phyloP scores from a whole-genome alignment of 2,113 vertebrate species.

The Stigmatopora nigra region DNA sequence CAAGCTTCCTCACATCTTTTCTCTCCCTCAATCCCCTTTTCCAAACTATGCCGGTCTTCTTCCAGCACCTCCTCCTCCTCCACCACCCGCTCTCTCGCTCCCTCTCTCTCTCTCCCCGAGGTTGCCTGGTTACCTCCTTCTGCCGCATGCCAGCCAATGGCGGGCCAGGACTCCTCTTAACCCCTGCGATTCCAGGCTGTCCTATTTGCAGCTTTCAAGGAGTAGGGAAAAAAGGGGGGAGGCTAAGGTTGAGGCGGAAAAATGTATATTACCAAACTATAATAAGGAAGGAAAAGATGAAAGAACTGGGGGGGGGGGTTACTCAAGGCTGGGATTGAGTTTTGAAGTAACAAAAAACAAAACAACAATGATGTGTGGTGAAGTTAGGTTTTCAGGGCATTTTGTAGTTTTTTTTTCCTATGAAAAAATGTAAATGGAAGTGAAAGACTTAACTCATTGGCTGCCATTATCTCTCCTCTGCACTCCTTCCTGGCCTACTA shows the following conservation, averaged over 20 bases:
- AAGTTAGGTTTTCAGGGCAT: not conserved
- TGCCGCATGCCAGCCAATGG: conserved; percentile 72
- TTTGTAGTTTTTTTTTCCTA: not conserved
- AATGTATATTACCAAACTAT: conserved; percentile 34
- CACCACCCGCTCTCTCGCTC: conserved; percentile 29
- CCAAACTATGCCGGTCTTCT: conserved; percentile 63
- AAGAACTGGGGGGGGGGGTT: conserved; percentile 16
- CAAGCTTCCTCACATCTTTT: conserved; percentile 67
- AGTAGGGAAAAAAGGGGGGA: conserved; percentile 26
- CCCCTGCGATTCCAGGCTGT: conserved; percentile 65
- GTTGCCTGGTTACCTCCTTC: conserved; percentile 80
- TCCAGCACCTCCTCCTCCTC: conserved; percentile 57
- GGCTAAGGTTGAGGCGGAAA: not conserved
- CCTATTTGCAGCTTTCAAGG: conserved; percentile 70
- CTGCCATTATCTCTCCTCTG: not conserved
- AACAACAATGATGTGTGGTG: conserved; percentile 6
- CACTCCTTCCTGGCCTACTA: not conserved
- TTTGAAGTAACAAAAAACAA: conserved; percentile 13
- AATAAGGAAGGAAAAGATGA: conserved; percentile 34
- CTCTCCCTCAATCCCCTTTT: conserved; percentile 40
- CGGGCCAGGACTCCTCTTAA: conserved; percentile 58
- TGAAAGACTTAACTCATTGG: not conserved
- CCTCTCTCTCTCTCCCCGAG: conserved; percentile 63
- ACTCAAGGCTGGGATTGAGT: conserved; percentile 14
- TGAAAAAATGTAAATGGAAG: not conserved